Evolutionary conservation across 2,113 vertebrate genomes (phyloP), one percentile per base, ranked within the genome.

Genomic region (Tonatia bakeri): DNA sequence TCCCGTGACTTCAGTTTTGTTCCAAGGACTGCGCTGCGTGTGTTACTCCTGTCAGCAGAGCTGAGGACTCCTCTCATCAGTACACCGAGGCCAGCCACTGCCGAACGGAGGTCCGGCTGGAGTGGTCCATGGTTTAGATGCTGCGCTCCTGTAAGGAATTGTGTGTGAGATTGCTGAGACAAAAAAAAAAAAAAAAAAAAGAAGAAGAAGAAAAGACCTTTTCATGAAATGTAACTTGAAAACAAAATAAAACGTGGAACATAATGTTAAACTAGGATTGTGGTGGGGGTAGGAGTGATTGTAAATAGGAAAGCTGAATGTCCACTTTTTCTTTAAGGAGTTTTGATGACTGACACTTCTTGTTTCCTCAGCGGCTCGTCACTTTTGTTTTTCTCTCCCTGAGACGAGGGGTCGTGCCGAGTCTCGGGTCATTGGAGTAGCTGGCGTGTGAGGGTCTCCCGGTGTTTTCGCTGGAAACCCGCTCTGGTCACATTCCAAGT

Each of bases 161-260:
- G 69, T 61, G 69, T 61, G 73, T 75, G 88, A 89, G 79, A 92
- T 89, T 94, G 91, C 75, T 81, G 79, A 94, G 79, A 24, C 45
- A 9, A 92, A 59, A 64, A 65, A 14, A 61, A 79, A 43, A 43
- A 43, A 43, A 43, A 43, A 43, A 43, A n/a, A n/a, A 95, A 33
- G 36, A 50, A 16, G 13, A 54, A 31, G 11, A 31, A 73, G 87
- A 64, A 72, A 90, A 12, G 33, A 95, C 33, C 94, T 96, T 94
- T 94, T 94, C 67, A 84, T 97, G 95, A 97, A 96, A 94, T 96
- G 88, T 97, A 97, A 97, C 96, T 97, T 96, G 92, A 98, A 97
- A 97, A 94, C 90, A 94, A 96, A 97, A 96, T 94, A 97, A 97
- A 97, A 97, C 86, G 67, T 96, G 94, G 94, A 96, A 96, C 59